Evolutionary conservation across 2,113 vertebrate genomes (phyloP), one percentile per base, ranked within the genome.

Genomic region (Mastomys coucha): DNA sequence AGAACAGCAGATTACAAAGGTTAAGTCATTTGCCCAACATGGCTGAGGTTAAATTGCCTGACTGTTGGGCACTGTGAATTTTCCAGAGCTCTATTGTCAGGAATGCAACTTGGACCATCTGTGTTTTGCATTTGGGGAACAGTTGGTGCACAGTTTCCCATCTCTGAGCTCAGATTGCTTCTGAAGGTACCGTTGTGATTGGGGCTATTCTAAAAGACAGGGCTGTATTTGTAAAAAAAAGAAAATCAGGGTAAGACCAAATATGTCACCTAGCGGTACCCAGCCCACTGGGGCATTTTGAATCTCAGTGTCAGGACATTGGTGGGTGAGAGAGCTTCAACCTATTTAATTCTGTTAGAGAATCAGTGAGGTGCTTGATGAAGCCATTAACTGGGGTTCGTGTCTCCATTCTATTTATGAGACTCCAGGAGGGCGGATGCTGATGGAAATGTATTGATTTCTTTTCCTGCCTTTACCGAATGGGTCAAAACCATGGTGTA

Each of bases 401-500:
- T 98, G 97, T 98, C 98, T 88, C 98, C 97, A 95, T 98, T 97
- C 98, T 97, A 96, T 98, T 98, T 95, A 94, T 95, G 91, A 97
- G 98, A 97, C 99, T 93, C 98, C 98, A 94, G 98, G 98, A 98
- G 98, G 97, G 98, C 98, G 91, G 76, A 98, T 98, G 97, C 98
- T 99, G 99, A 99, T 99, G 99, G 99, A 99, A 99, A 98, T 97
- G 96, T 81, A 99, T 99, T 97, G 98, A 99, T 99, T 98, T 98
- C 96, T 98, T 97, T 98, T 97, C 97, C 98, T 97, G 96, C 97
- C 96, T 97, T 14, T 98, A 97, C 97, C 98, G 93, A 99, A 98
- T 97, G 98, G 98, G 97, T 98, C 97, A 98, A 99, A 99, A 98
- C 98, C 93, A 96, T 98, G 99, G 98, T 97, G 98, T 98, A 98